A percentile compares a stretch with the other conserved stretches of the same genome.
Evolutionary conservation across 1,140 invertebrate genomes (phyloP).

Genomic region (Colletes gigas): DNA sequence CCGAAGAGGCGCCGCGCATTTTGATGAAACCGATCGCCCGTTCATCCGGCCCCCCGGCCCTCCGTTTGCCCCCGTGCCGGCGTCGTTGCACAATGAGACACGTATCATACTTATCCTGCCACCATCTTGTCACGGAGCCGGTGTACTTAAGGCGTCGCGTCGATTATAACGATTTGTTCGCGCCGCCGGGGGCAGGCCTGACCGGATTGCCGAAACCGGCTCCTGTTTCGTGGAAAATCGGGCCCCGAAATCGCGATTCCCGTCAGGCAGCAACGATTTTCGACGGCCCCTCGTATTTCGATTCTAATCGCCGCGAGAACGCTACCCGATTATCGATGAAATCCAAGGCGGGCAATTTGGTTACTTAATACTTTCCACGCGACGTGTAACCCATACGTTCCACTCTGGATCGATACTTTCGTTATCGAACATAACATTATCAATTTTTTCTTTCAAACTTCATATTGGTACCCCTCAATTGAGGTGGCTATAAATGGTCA

Average conservation of each 20-base stretch:
- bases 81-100: conserved; percentile 61
- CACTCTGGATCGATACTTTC: too few species aligned
- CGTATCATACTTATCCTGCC: conserved; percentile 68
- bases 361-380: too few species aligned
- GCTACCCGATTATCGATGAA: background rate
- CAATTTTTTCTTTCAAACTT: too few species aligned
- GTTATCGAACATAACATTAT: too few species aligned
- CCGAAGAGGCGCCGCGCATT: conserved; percentile 57
- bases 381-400: too few species aligned
- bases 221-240: conserved; percentile 27
- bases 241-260: conserved; percentile 20
- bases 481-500: too few species aligned
- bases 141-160: conserved; percentile 59
- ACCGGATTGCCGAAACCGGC: conserved; percentile 33
- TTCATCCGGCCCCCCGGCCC: conserved; percentile 10
- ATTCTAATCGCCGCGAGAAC: conserved; percentile 6
- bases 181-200: conserved; percentile 51
- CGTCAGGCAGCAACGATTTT: conserved; percentile 23
- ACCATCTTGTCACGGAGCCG: conserved; percentile 64
- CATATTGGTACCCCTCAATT: too few species aligned
- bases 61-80: background rate
- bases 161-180: conserved; percentile 70
- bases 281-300: background rate
- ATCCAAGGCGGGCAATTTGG: background rate
- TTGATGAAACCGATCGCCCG: conserved; percentile 58